Evolutionary conservation across 1,140 invertebrate species (phyloP).

Genomic region (Drepana arcuata): DNA sequence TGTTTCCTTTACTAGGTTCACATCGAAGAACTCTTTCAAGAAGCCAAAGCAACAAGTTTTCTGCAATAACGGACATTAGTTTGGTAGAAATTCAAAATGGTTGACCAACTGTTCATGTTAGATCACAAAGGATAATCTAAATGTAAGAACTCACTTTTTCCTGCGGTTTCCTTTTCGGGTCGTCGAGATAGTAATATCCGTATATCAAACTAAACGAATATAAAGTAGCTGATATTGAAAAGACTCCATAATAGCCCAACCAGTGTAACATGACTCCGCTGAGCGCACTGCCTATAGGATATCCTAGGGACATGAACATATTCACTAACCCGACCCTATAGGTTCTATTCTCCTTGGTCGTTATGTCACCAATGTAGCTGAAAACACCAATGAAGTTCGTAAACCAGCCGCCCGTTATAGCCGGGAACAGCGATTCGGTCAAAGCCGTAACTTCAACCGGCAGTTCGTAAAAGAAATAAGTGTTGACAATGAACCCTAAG

Average conservation of each 20-base stretch:
- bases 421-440: conserved; percentile 82
- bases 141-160: conserved; percentile 21
- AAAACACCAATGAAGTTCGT: conserved; percentile 92
- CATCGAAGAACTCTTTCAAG: conserved; percentile 80
- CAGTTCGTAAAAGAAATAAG: conserved; percentile 81
- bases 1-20: conserved; percentile 79
- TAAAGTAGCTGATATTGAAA: conserved; percentile 79
- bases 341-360: conserved; percentile 83
- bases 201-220: conserved; percentile 82
- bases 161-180: conserved; percentile 55
- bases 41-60: conserved; percentile 24
- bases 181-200: conserved; percentile 76
- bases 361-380: conserved; percentile 91
- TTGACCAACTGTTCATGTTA: too few relatives aligned
- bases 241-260: conserved; percentile 87
- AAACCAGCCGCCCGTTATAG: conserved; percentile 87
- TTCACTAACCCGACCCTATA: conserved; percentile 88
- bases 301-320: conserved; percentile 83
- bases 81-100: too few relatives aligned
- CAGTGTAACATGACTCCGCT: conserved; percentile 78
- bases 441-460: conserved; percentile 84
- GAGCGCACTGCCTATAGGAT: conserved; percentile 84
- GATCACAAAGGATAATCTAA: too few relatives aligned
- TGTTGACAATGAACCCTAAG: conserved; percentile 83
- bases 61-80: too few relatives aligned